Evolutionary conservation across 2,113 vertebrate genomes (phyloP).

Genomic region (Barbus barbus): DNA sequence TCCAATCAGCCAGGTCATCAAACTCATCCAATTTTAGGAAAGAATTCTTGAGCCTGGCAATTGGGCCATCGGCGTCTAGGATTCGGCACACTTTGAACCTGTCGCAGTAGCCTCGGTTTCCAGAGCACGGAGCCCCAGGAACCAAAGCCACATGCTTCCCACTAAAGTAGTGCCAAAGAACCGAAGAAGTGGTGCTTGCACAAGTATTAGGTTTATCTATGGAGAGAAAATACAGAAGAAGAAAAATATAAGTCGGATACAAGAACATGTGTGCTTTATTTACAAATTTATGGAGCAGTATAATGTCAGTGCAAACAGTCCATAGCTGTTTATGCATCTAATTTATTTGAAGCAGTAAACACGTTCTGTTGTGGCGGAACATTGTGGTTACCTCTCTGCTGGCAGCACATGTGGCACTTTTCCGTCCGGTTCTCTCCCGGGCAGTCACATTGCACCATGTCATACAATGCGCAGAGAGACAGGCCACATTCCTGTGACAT

Average conservation of each 20-base stretch:
- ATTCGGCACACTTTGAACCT: constrained; percentile 76
- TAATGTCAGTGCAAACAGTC: constrained; percentile 43
- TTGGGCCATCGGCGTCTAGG: constrained; percentile 77
- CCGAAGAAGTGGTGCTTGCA: constrained; percentile 74
- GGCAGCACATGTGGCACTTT: constrained; percentile 79
- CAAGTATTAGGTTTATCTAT: constrained; percentile 71
- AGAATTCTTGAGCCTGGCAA: constrained; percentile 78
- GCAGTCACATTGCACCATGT: constrained; percentile 75
- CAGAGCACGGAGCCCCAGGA: constrained; percentile 71
- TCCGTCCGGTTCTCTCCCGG: constrained; percentile 65
- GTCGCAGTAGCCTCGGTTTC: constrained; percentile 77
- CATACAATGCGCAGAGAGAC: constrained; percentile 68
- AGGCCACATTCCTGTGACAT: constrained; percentile 67
- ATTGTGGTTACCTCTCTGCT: constrained; percentile 69
- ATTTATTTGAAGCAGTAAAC: constrained; percentile 54
- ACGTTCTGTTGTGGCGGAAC: constrained; percentile 34
- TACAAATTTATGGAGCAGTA: constrained; percentile 2
- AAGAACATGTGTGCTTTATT: constrained; percentile 20
- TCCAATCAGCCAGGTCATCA: constrained; percentile 73
- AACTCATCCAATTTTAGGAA: constrained; percentile 72
- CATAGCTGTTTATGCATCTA: constrained; percentile 19
- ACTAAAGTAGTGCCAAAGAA: constrained; percentile 67
- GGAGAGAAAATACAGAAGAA: constrained; percentile 1
- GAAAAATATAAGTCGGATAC: neutral
- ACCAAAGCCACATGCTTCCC: constrained; percentile 62